These are phyloP conservation scores for Dendrolimus punctatus DNA, from an alignment of 1,140 invertebrate species.

Conservation along the genomic window DNA sequence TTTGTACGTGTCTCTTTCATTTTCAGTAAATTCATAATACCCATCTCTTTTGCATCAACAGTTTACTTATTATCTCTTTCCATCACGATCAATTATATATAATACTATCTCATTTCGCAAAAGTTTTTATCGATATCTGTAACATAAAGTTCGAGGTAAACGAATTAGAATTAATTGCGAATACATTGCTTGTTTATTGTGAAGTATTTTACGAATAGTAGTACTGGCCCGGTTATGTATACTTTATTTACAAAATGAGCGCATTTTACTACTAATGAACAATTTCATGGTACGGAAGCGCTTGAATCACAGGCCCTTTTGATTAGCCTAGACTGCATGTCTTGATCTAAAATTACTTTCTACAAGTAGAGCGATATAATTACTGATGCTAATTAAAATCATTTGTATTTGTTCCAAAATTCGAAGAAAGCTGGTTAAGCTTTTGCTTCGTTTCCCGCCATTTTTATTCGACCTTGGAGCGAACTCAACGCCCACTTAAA, in stretches of 20 bases:
- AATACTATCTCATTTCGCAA: constrained; percentile 26
- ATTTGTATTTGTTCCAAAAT: constrained; percentile 6
- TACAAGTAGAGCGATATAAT: constrained; percentile 3
- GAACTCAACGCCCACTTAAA: constrained; percentile 43
- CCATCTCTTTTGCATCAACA: constrained; percentile 26
- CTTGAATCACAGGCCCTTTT: constrained; percentile 18
- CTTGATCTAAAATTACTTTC: constrained; percentile 26
- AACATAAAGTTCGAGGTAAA: no score
- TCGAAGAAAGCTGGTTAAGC: background rate
- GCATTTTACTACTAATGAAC: background rate
- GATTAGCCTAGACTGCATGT: constrained; percentile 30
- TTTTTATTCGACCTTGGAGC: constrained; percentile 44
- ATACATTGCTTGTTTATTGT: constrained; percentile 3
- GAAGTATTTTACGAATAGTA: constrained; percentile 6
- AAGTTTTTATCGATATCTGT: constrained; percentile 30
- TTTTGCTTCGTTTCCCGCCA: constrained; percentile 45
- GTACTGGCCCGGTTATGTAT: background rate
- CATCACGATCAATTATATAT: constrained; percentile 7
- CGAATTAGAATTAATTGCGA: background rate
- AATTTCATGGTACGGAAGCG: background rate
- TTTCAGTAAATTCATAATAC: constrained; percentile 2
- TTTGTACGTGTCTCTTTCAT: constrained; percentile 41
- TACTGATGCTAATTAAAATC: constrained; percentile 12
- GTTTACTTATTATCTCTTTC: constrained; percentile 28
- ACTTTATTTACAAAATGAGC: background rate